Conservation (phyloP, 2,113 vertebrate genomes). For the Pelusios castaneus region DNA sequence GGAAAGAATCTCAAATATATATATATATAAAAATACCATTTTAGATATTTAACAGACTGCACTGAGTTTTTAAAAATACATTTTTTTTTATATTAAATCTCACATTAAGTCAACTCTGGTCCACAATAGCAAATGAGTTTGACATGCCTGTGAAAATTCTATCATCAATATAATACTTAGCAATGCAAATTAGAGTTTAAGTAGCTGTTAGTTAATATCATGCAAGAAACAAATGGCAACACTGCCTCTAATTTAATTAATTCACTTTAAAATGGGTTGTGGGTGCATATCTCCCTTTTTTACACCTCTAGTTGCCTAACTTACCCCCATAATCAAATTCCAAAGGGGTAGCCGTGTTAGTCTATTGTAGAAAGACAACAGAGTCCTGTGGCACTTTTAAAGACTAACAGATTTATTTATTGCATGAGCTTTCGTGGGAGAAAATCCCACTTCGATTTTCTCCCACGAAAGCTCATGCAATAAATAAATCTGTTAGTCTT, state of each 20-base stretch:
- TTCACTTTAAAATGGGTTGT: accelerated
- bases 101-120: too few relatives aligned
- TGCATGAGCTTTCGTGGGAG: too few relatives aligned
- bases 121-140: too few relatives aligned
- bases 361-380: too few relatives aligned
- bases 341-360: too few relatives aligned
- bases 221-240: neutral
- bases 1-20: neutral
- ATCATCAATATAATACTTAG: neutral
- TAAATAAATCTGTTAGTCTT: too few relatives aligned
- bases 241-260: neutral
- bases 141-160: too few relatives aligned
- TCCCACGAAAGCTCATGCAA: too few relatives aligned
- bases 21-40: too few relatives aligned
- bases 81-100: neutral
- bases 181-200: neutral
- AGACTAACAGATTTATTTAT: too few relatives aligned
- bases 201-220: neutral
- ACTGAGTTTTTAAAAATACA: neutral
- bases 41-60: neutral
- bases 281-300: neutral
- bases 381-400: too few relatives aligned
- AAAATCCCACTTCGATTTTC: too few relatives aligned
- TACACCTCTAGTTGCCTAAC: accelerated
- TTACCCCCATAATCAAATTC: neutral